A percentile compares a stretch with the other conserved stretches of the same genome.
phyloP scores from a whole-genome alignment of 2,113 vertebrate species.

The Motacilla alba region DNA sequence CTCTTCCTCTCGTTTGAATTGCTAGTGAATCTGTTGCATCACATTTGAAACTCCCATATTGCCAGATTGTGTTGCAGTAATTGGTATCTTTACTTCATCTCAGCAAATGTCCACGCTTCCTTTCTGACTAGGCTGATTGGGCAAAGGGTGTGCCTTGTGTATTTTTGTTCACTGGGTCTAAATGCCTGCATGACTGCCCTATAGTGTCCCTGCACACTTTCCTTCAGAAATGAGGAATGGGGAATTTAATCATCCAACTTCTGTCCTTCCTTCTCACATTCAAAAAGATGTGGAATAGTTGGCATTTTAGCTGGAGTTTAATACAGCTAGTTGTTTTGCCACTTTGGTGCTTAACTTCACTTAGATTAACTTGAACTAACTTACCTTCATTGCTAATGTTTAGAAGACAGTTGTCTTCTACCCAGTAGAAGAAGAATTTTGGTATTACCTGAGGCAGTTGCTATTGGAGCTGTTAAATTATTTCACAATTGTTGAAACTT shows the following conservation, averaged over 20 bases:
- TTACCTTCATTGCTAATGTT: neutral
- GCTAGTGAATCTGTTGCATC: neutral
- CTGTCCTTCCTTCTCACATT: neutral
- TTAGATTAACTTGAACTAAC: neutral
- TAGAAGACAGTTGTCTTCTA: neutral
- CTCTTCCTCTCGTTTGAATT: neutral
- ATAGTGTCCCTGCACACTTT: accelerated
- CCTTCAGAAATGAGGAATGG: neutral
- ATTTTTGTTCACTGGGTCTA: neutral
- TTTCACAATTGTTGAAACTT: neutral
- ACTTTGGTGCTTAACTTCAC: neutral
- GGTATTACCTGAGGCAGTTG: neutral
- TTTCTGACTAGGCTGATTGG: neutral
- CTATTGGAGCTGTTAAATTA: neutral
- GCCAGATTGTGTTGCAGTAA: neutral
- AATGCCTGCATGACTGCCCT: accelerated
- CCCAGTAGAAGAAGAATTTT: neutral
- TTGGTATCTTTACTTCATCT: neutral
- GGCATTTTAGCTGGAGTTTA: neutral
- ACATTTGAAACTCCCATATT: neutral
- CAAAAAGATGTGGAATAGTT: neutral
- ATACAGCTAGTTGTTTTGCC: neutral
- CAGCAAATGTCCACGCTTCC: neutral
- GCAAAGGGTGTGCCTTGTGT: neutral
- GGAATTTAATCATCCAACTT: neutral